A percentile compares a stretch with the other conserved stretches of the same genome.
These are phyloP conservation scores for Drosophila sulfurigaster DNA, from an alignment of 1,140 invertebrate genomes.

Conservation along the genomic window DNA sequence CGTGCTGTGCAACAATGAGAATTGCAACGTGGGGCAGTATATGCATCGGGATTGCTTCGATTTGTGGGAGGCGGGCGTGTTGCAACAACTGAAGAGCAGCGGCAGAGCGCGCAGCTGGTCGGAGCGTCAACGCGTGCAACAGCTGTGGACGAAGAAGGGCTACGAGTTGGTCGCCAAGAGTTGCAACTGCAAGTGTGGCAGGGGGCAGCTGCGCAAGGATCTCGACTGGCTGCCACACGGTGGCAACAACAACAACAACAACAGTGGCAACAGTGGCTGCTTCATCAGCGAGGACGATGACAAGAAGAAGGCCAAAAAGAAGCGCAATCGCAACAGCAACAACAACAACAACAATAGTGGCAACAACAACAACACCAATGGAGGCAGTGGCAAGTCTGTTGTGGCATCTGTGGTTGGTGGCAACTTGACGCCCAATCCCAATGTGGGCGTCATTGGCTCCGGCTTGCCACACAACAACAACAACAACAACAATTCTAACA, in stretches of 20 bases:
- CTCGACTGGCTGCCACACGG: slow-evolving; percentile 90
- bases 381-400: slow-evolving; percentile 19
- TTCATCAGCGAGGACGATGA: slow-evolving; percentile 84
- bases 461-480: slow-evolving; percentile 76
- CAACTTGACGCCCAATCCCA: slow-evolving; percentile 69
- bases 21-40: slow-evolving; percentile 93
- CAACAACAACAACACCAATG: slow-evolving; percentile 72
- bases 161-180: slow-evolving; percentile 97
- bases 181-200: slow-evolving; percentile 94
- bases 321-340: slow-evolving; percentile 88
- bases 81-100: slow-evolving; percentile 94
- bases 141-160: slow-evolving; percentile 98
- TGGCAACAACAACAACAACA: slow-evolving; percentile 4
- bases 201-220: slow-evolving; percentile 97
- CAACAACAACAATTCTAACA: slow-evolving; percentile 41
- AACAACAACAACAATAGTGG: slow-evolving; percentile 80
- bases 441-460: slow-evolving; percentile 80
- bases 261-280: slow-evolving; percentile 30
- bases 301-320: slow-evolving; percentile 91
- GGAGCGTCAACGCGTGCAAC: slow-evolving; percentile 96
- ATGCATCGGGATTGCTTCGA: slow-evolving; percentile 99
- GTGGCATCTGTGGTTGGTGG: slow-evolving; percentile 23
- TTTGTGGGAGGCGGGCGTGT: slow-evolving; percentile 94
- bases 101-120: slow-evolving; percentile 96
- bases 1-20: slow-evolving; percentile 98